Base-by-base conservation (phyloP, 2,888 invertebrate species). In the Nomada fucata region DNA sequence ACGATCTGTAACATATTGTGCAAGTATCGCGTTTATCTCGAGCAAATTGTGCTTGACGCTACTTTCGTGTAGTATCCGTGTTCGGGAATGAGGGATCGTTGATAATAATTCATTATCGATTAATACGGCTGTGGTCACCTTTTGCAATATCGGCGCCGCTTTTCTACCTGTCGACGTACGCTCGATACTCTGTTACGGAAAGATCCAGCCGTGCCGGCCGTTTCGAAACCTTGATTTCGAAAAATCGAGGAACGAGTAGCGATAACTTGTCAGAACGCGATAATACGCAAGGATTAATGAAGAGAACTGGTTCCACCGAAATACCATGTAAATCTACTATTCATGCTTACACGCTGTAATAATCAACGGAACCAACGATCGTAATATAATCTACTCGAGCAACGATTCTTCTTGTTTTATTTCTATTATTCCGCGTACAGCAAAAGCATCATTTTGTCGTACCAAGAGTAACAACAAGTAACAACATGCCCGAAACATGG, bases 311-410 rank as follows among this genome's bases (percentile, higher is more conserved):
- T 83, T 65, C 61, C 73, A 57, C 23, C 59, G 64, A 76, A 76
- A 84, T 76, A 69, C 20, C 55, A 78, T 52, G 73, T 75, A 84
- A 85, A 76, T 55, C 76, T 79, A 85, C 84, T 79, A 87, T 67
- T 82, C 80, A 84, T 71, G 65, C 72, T 55, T 36, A 11, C 57
- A 29, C 53, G 65, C 26, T 53, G 69, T 36, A 61, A 57, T 59
- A 76, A 69, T 73, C 63, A 53, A 64, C 29, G 55, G 64, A 86
- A 82, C 77, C 77, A 76, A 86, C 79, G 59, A 55, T 47, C 55
- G 23, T 60, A 65, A 47, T 73, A 63, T 57, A 76, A 60, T 13
- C 57, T 73, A 76, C 44, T 75, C 55, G 11, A 55, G 23, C 57
- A 20, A 59, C 72, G 52, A 71, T 86, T 63, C 47, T 67, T 36